These are phyloP conservation scores for Eulemur rufifrons DNA, from an alignment of 2,113 vertebrate genomes.

Conservation along the genomic window DNA sequence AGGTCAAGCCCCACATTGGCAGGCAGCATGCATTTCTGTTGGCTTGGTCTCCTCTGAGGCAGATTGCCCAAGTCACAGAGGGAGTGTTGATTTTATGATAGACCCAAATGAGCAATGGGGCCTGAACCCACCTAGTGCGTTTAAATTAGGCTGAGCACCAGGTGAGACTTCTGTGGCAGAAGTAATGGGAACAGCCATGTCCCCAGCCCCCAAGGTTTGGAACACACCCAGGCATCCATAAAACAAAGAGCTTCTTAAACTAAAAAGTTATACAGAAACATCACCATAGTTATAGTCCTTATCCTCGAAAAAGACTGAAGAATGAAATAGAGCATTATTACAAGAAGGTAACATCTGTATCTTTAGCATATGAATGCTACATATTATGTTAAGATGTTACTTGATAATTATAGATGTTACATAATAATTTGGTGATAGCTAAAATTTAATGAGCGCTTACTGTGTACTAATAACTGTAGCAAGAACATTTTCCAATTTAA, in stretches of 20 bases:
- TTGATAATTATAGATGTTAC: not conserved
- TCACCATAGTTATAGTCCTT: not conserved
- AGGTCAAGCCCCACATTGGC: not conserved
- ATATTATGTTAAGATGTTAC: not conserved
- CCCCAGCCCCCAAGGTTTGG: not conserved
- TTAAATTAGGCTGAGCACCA: not conserved
- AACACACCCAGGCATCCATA: not conserved
- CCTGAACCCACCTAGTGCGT: not conserved
- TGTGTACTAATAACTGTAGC: not conserved
- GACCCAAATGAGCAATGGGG: not conserved
- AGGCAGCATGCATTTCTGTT: not conserved
- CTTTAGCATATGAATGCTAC: not conserved
- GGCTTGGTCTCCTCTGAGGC: conserved; percentile 27
- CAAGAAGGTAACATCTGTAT: not conserved
- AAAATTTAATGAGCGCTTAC: not conserved
- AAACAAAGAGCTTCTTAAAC: not conserved
- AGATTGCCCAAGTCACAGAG: conserved; percentile 35
- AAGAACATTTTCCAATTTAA: not conserved
- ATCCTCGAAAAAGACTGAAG: not conserved
- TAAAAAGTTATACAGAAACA: not conserved
- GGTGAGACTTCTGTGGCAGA: not conserved
- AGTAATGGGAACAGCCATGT: not conserved
- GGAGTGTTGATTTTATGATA: conserved; percentile 37
- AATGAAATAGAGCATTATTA: not conserved
- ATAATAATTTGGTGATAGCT: not conserved